Evolutionary conservation across 2,113 vertebrate species (phyloP).

Genomic region (Pseudolaguvia tuberculata): DNA sequence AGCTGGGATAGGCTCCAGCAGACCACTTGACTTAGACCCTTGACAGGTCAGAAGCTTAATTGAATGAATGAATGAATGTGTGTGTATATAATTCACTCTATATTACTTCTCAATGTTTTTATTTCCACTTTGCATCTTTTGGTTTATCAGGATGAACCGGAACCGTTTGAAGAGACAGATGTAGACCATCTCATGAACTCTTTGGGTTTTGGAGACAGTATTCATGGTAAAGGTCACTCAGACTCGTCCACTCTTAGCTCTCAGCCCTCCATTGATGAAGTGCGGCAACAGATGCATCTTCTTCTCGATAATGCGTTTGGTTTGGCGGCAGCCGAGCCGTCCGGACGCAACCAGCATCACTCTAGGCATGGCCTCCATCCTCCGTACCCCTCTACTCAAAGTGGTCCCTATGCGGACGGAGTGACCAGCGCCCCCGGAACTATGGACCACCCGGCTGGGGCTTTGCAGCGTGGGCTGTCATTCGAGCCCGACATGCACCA

Average conservation of each 20-base stretch:
- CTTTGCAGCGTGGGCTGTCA: constrained; percentile 82
- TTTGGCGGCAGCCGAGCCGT: constrained; percentile 82
- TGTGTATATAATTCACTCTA: not conserved
- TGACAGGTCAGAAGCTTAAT: too few relatives aligned
- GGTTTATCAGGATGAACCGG: constrained; percentile 82
- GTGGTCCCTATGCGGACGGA: constrained; percentile 86
- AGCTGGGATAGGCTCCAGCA: too few relatives aligned
- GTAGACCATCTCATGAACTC: constrained; percentile 81
- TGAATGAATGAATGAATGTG: not conserved
- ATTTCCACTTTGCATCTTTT: not conserved
- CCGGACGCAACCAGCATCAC: constrained; percentile 64
- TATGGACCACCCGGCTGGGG: constrained; percentile 84
- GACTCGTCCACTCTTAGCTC: constrained; percentile 97
- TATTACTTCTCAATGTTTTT: not conserved
- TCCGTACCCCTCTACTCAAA: constrained; percentile 79
- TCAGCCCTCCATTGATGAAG: constrained; percentile 96
- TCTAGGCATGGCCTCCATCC: constrained; percentile 68
- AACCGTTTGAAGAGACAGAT: constrained; percentile 93
- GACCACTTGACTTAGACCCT: too few relatives aligned
- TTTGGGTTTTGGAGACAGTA: constrained; percentile 73
- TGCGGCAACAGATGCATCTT: constrained; percentile 97
- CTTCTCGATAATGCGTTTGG: constrained; percentile 96
- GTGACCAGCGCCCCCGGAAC: constrained; percentile 97
- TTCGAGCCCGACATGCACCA: constrained; percentile 92
- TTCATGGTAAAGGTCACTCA: constrained; percentile 84